Base-by-base conservation (phyloP, 2,888 invertebrate genomes). In the Pterostichus niger region DNA sequence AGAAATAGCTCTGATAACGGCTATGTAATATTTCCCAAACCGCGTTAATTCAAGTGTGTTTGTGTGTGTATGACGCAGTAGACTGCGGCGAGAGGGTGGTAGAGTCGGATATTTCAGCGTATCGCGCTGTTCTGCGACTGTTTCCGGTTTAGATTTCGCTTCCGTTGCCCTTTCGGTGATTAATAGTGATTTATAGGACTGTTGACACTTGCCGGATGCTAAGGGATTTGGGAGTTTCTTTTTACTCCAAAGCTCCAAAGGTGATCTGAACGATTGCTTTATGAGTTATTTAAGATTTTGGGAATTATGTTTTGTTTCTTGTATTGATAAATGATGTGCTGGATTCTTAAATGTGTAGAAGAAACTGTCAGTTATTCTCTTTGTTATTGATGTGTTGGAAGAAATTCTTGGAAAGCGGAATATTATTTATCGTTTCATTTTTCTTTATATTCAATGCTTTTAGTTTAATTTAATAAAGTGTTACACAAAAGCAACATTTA, bases 141-240 rank as follows among this genome's bases (percentile, higher is more conserved):
- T 56, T 56, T 56, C 56, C 56, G 56, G 31, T 75, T 49, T 24
- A 7, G 31, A 49, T 46, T 49, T 24, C 52, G n/a, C 52, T 76
- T 31, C 76, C 76, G 76, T 49, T 24, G 15, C 24, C 52, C 31
- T 46, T 49, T 33, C 17, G 52, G 31, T 76, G 76, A 76, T 76
- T 76, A 76, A 76, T 76, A 76, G 52, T 76, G 76, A 76, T 76
- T 76, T 76, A 76, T 76, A 24, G 31, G 9, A 31, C 10, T 24
- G 52, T 24, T 76, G 52, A 52, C 76, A 56, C 56, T 10, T 15
- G 17, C 15, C 15, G 17, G 17, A 56, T 56, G 56, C 7, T 13
- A 13, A 6, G 15, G 13, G 56, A 17, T 17, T 10, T n/a, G 7
- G 1, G 17, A 56, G 15, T 56, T 24, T 56, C 4, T 56, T 24